These are phyloP conservation scores for Porites cylindrica DNA, from an alignment of 92 coral and sea anemone genomes.

Conservation along the genomic window DNA sequence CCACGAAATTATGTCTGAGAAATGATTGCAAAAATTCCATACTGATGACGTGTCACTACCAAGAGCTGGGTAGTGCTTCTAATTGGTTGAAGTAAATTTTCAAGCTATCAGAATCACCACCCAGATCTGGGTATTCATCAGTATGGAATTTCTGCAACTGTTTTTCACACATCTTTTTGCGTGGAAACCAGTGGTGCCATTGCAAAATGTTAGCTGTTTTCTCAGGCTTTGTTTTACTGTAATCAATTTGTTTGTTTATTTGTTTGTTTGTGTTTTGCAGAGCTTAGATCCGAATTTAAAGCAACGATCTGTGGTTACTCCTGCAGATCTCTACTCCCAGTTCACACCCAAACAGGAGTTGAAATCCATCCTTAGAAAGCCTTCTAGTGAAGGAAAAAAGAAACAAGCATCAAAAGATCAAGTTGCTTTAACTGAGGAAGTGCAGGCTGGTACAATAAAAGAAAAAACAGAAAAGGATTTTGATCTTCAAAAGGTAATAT, in stretches of 20 bases:
- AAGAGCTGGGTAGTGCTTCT: too few relatives aligned
- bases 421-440: not conserved
- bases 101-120: too few relatives aligned
- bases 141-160: too few relatives aligned
- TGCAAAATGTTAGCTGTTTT: too few relatives aligned
- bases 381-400: constrained; percentile 46
- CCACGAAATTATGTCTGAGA: too few relatives aligned
- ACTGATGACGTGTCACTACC: too few relatives aligned
- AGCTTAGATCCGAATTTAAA: not conserved
- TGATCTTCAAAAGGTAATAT: constrained; percentile 31
- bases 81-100: too few relatives aligned
- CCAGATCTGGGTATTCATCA: too few relatives aligned
- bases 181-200: too few relatives aligned
- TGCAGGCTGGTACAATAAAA: not conserved
- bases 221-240: too few relatives aligned
- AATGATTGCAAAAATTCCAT: too few relatives aligned
- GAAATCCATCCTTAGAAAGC: constrained; percentile 72
- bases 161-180: too few relatives aligned
- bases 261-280: not conserved
- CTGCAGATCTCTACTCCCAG: constrained; percentile 80
- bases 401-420: not conserved
- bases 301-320: constrained; percentile 36
- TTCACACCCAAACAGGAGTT: constrained; percentile 59
- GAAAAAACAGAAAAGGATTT: constrained; percentile 5
- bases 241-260: not conserved